phyloP scores from a whole-genome alignment of 1,140 invertebrate species.

The Aphidius gifuensis region DNA sequence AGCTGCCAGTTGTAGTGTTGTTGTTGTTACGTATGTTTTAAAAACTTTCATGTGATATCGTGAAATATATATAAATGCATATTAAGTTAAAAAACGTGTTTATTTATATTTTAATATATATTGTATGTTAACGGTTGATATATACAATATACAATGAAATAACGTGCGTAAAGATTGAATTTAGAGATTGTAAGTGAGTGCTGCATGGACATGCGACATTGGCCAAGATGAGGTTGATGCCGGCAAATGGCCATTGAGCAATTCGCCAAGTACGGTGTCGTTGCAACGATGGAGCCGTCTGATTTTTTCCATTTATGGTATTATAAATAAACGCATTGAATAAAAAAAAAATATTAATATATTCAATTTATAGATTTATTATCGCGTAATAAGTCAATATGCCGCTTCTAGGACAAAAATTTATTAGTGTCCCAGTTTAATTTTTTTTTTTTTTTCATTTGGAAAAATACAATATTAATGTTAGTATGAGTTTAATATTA shows the following conservation, averaged over 20 bases:
- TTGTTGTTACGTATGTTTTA: no score
- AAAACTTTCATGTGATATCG: no score
- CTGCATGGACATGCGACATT: conserved; percentile 21
- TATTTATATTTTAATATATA: no score
- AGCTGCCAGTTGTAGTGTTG: no score
- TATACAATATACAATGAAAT: no score
- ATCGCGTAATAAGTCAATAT: conserved; percentile 31
- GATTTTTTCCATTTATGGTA: conserved; percentile 50
- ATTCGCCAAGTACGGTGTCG: conserved; percentile 45
- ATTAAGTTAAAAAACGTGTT: no score
- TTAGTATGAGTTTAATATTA: no score
- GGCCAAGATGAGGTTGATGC: conserved; percentile 24
- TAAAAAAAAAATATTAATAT: neutral
- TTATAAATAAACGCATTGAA: conserved; percentile 35
- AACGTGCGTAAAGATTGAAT: neutral
- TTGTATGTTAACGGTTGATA: no score
- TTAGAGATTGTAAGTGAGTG: neutral
- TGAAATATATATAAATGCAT: no score
- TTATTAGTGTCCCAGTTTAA: conserved; percentile 1
- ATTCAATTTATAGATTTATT: conserved; percentile 3
- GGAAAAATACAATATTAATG: neutral
- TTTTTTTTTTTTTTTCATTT: neutral
- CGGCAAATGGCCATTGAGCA: conserved; percentile 39
- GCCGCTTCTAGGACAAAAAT: conserved; percentile 16
- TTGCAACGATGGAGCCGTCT: conserved; percentile 42